Evolutionary conservation across 2,888 invertebrate genomes (phyloP).

Genomic region (Choreutis nemorana): DNA sequence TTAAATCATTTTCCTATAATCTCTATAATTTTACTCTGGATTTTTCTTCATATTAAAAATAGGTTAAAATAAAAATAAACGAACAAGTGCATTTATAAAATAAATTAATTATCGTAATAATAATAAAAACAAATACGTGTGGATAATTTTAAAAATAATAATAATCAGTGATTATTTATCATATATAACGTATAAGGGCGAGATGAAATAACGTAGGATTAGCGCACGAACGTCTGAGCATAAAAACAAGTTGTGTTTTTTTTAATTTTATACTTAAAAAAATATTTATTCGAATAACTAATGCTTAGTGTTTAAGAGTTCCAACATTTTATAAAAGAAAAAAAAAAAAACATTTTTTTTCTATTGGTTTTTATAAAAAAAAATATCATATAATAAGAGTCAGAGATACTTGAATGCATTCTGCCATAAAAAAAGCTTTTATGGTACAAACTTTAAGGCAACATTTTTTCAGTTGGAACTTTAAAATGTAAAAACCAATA

Average conservation of each 20-base stretch:
- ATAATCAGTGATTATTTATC: neutral
- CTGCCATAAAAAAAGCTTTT: constrained; percentile 2
- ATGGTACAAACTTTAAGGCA: constrained; percentile 2
- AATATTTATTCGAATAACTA: constrained; percentile 57
- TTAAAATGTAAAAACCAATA: constrained; percentile 13
- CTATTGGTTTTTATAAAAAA: constrained; percentile 12
- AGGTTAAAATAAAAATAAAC: constrained; percentile 8
- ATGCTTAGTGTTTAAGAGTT: constrained; percentile 34
- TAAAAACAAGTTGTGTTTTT: constrained; percentile 52
- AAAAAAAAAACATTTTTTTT: no score
- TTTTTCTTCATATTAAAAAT: constrained; percentile 9
- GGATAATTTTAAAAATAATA: constrained; percentile 1
- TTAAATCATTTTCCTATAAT: no score
- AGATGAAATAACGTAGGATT: constrained; percentile 18
- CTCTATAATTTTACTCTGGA: neutral
- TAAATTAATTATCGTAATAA: constrained; percentile 7
- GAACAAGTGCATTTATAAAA: constrained; percentile 5
- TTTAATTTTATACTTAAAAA: constrained; percentile 59
- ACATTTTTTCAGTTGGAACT: constrained; percentile 7
- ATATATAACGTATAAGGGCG: constrained; percentile 1
- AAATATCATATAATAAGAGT: constrained; percentile 4
- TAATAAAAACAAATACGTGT: constrained; percentile 7
- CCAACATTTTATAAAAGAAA: constrained; percentile 9
- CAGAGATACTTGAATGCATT: constrained; percentile 9
- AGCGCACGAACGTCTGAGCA: constrained; percentile 44